phyloP scores from a whole-genome alignment of 2,113 vertebrate genomes.

The Ptilorrhoa leucosticta region DNA sequence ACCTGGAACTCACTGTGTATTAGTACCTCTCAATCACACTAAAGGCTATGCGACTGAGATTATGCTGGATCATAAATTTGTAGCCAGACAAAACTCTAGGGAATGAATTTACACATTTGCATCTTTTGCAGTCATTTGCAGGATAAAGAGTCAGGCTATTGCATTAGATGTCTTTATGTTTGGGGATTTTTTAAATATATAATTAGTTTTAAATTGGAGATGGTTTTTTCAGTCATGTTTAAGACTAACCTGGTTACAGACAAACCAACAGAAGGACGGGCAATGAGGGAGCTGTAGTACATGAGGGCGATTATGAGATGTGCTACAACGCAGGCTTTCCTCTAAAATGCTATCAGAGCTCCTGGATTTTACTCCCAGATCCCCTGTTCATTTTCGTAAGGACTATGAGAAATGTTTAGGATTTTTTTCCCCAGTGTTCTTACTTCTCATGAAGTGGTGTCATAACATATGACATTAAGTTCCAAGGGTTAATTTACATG shows the following conservation, averaged over 20 bases:
- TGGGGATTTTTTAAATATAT: neutral
- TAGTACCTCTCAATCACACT: neutral
- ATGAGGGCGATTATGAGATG: fast-evolving
- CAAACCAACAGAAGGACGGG: neutral
- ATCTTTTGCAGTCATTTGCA: neutral
- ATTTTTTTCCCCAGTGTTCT: fast-evolving
- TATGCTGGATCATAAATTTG: neutral
- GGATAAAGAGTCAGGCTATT: neutral
- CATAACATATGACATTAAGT: no score
- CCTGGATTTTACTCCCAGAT: neutral
- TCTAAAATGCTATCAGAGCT: neutral
- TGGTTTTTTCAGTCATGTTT: neutral
- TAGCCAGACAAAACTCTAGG: neutral
- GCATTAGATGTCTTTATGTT: neutral
- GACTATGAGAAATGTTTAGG: neutral
- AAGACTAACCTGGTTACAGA: neutral
- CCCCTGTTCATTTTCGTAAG: neutral
- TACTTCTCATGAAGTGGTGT: neutral
- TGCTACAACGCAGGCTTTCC: neutral
- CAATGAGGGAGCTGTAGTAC: neutral
- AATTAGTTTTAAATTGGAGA: neutral
- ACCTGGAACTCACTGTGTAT: neutral
- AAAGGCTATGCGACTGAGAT: neutral
- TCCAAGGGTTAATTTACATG: neutral
- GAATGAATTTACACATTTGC: neutral